phyloP scores from a whole-genome alignment of 2,113 vertebrate genomes.

The Cathartes aura region DNA sequence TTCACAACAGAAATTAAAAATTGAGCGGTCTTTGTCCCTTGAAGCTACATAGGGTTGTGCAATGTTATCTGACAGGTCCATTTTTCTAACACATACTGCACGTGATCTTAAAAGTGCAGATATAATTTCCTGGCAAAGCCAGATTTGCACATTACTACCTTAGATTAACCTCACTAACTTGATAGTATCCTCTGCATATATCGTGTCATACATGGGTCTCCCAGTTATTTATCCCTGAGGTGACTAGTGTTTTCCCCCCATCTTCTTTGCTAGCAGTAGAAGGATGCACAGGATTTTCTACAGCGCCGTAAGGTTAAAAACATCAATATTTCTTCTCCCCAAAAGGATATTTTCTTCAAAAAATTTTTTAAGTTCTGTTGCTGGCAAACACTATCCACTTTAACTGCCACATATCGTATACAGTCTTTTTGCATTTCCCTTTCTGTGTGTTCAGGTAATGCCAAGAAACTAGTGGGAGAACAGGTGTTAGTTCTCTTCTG shows the following conservation, averaged over 20 bases:
- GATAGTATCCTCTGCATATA: neutral
- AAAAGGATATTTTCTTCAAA: neutral
- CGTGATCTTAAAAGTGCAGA: neutral
- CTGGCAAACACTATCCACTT: neutral
- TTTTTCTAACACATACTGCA: slow-evolving; percentile 8
- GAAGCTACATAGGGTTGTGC: neutral
- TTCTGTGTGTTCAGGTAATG: neutral
- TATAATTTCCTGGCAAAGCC: neutral
- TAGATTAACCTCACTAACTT: neutral
- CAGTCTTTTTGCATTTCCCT: neutral
- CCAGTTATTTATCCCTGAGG: neutral
- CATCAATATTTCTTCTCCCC: neutral
- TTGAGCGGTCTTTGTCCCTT: neutral
- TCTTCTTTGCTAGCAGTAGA: neutral
- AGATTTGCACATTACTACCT: neutral
- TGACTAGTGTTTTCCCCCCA: neutral
- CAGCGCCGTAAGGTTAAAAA: neutral
- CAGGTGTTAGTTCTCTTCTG: neutral
- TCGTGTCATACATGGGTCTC: neutral
- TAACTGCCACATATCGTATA: neutral
- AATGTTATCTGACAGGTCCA: slow-evolving; percentile 18
- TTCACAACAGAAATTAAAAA: slow-evolving; percentile 42
- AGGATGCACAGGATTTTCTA: neutral
- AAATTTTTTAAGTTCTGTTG: neutral
- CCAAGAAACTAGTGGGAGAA: neutral